These are phyloP conservation scores for Eilema caniola DNA, from an alignment of 2,888 invertebrate genomes.

Conservation along the genomic window DNA sequence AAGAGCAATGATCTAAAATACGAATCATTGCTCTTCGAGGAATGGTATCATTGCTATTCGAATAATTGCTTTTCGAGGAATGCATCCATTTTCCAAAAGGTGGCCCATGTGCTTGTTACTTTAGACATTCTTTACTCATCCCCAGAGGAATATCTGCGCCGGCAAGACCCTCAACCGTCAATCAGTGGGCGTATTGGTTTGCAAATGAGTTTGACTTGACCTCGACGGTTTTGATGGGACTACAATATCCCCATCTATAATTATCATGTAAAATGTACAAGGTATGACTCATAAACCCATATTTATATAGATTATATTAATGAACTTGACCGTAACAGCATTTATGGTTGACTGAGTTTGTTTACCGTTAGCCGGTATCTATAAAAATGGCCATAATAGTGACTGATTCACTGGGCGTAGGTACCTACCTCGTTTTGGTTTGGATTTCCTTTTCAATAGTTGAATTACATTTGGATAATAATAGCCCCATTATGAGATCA, in stretches of 20 bases:
- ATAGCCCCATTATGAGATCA: not conserved
- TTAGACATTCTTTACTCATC: no score
- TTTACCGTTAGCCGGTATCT: conserved; percentile 16
- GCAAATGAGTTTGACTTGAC: no score
- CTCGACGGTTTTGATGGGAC: no score
- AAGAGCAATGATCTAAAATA: no score
- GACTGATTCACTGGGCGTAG: not conserved
- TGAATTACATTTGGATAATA: conserved; percentile 3
- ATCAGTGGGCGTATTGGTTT: no score
- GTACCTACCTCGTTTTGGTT: conserved; percentile 3
- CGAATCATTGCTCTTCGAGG: no score
- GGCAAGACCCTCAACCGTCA: no score
- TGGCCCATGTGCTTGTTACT: no score
- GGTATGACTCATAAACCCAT: conserved; percentile 10
- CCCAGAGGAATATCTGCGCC: no score
- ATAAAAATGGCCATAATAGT: not conserved
- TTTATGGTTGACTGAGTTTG: conserved; percentile 14
- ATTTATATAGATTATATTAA: conserved; percentile 7
- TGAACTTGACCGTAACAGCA: conserved; percentile 19
- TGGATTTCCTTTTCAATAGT: not conserved
- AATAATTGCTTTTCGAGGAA: no score
- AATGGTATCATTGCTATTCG: no score
- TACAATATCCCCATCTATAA: conserved; percentile 10
- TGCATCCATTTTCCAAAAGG: no score
- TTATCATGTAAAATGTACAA: conserved; percentile 1